Percentiles rank a stretch among this genome's conserved stretches.
phyloP scores from a whole-genome alignment of 2,113 vertebrate genomes.

The Peromyscus californicus region DNA sequence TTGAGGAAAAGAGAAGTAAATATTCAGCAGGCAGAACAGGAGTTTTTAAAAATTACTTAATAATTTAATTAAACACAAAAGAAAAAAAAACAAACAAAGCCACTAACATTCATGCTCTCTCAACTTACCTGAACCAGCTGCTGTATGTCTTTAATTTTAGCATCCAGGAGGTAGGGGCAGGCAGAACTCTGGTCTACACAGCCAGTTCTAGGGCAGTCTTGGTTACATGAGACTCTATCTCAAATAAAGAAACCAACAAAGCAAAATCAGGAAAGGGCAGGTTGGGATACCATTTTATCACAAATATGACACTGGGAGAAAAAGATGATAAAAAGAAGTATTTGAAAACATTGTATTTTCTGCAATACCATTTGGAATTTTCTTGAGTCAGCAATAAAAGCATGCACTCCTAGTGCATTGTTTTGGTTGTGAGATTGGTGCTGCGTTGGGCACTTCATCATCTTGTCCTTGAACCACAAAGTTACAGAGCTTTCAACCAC shows the following conservation, averaged over 20 bases:
- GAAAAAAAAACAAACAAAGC: not conserved
- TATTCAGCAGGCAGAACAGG: not conserved
- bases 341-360: not conserved
- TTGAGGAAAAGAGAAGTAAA: constrained; percentile 8
- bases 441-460: not conserved
- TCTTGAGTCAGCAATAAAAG: not conserved
- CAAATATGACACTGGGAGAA: not conserved
- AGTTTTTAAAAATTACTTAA: not conserved
- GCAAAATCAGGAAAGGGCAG: too few species aligned
- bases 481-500: not conserved
- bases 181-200: not conserved
- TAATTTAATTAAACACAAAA: not conserved
- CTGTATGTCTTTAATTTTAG: not conserved
- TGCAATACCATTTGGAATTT: not conserved
- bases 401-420: not conserved
- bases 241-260: not conserved
- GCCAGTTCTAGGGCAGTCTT: not conserved
- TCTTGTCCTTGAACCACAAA: not conserved
- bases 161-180: not conserved
- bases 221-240: not conserved
- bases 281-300: not conserved
- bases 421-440: not conserved
- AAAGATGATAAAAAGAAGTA: not conserved
- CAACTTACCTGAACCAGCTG: not conserved
- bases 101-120: not conserved